phyloP scores from a whole-genome alignment of 1,140 invertebrate genomes.

The Drosophila rufa region DNA sequence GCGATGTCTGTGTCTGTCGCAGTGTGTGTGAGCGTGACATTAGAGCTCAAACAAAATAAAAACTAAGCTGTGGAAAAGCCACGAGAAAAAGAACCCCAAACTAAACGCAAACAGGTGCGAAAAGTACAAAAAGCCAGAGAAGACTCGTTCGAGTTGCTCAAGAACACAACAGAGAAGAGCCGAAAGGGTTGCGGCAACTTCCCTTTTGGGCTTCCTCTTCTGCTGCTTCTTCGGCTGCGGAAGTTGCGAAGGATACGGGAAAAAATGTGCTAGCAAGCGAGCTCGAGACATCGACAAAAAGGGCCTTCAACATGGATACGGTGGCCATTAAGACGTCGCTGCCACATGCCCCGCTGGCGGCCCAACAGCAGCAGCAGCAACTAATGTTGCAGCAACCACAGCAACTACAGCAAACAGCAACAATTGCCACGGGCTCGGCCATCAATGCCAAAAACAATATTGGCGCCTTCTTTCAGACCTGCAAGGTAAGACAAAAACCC shows the following conservation, averaged over 20 bases:
- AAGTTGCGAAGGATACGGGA: constrained; percentile 33
- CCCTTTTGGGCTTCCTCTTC: constrained; percentile 36
- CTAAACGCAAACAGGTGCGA: constrained; percentile 59
- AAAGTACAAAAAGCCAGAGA: constrained; percentile 27
- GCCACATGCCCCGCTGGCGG: constrained; percentile 76
- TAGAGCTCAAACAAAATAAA: constrained; percentile 41
- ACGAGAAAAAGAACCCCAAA: constrained; percentile 3
- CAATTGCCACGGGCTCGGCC: constrained; percentile 24
- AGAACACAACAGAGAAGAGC: constrained; percentile 31
- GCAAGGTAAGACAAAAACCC: constrained; percentile 76
- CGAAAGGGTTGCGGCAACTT: constrained; percentile 61
- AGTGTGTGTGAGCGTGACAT: constrained; percentile 29
- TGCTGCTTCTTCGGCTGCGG: constrained; percentile 31
- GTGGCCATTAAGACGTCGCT: constrained; percentile 80
- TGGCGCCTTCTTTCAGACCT: constrained; percentile 85
- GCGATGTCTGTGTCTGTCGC: neutral
- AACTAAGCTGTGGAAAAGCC: constrained; percentile 22
- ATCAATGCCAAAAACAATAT: constrained; percentile 73
- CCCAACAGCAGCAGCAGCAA: constrained; percentile 56
- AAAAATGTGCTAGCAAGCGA: constrained; percentile 26
- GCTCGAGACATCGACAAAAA: neutral
- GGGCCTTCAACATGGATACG: constrained; percentile 66
- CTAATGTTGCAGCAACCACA: constrained; percentile 34
- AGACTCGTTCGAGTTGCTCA: constrained; percentile 25
- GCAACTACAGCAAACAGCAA: constrained; percentile 43